Percentiles rank a stretch among this genome's conserved stretches.
phyloP scores from a whole-genome alignment of 2,888 invertebrate genomes.

The Drosophila borborema region DNA sequence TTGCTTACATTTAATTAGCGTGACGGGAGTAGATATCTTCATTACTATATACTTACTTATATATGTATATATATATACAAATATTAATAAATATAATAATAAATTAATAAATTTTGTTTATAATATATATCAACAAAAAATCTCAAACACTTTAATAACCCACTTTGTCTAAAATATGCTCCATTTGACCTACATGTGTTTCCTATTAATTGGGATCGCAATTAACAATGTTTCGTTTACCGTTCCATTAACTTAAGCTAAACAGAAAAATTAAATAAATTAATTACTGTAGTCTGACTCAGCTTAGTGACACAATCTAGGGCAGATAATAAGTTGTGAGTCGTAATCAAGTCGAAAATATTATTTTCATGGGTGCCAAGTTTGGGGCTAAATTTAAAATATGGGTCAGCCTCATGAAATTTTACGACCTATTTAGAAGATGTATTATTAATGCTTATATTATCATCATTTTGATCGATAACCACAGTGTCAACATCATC shows the following conservation, averaged over 20 bases:
- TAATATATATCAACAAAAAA: background rate
- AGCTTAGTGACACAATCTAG: background rate
- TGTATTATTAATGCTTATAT: background rate
- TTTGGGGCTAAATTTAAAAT: background rate
- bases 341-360: background rate
- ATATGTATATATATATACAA: too few species aligned
- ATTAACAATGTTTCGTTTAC: slow-evolving; percentile 2
- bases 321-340: background rate
- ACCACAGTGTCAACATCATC: background rate
- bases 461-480: background rate
- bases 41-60: too few species aligned
- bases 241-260: background rate
- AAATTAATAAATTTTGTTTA: too few species aligned
- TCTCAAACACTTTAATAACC: background rate
- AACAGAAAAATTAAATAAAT: background rate
- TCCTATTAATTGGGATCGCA: background rate
- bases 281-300: background rate
- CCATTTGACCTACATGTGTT: background rate
- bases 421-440: background rate
- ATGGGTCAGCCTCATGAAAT: too few species aligned
- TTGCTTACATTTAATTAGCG: too few species aligned
- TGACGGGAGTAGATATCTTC: too few species aligned
- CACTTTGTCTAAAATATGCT: background rate
- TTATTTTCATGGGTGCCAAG: background rate
- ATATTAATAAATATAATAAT: too few species aligned